These are phyloP conservation scores for Pristionchus fissidentatus DNA, from an alignment of 2,888 invertebrate species.

Conservation along the genomic window DNA sequence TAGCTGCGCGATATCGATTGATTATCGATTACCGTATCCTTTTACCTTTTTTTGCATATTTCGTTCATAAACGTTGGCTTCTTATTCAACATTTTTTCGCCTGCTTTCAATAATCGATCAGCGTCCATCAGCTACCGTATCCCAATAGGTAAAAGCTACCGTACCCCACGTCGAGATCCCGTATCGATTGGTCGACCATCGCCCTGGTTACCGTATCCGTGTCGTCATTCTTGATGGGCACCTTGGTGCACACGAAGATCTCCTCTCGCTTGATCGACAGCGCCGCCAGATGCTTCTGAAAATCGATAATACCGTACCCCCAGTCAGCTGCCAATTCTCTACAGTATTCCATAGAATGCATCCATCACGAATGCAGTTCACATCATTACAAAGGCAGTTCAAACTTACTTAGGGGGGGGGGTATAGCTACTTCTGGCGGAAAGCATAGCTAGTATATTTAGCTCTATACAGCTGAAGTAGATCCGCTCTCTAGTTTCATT, in stretches of 20 bases:
- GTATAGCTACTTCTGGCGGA: no score
- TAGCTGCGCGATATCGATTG: slow-evolving; percentile 8
- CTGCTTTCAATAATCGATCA: background rate
- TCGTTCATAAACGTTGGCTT: background rate
- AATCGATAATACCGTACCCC: background rate
- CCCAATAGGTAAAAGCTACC: slow-evolving; percentile 8
- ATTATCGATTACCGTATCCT: background rate
- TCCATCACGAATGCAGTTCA: no score
- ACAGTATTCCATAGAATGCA: background rate
- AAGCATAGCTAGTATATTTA: no score
- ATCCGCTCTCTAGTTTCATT: no score
- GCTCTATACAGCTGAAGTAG: no score
- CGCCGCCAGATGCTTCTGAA: slow-evolving; percentile 82
- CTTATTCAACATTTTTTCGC: background rate
- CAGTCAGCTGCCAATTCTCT: no score
- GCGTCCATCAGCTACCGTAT: background rate
- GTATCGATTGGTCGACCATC: slow-evolving; percentile 47
- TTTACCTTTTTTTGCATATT: background rate
- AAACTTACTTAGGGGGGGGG: no score
- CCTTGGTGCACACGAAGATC: slow-evolving; percentile 86
- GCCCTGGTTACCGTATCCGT: slow-evolving; percentile 23
- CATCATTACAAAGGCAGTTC: no score
- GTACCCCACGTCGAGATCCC: slow-evolving; percentile 51
- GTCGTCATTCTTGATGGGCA: slow-evolving; percentile 77
- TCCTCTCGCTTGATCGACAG: slow-evolving; percentile 83